Base-by-base conservation (phyloP, 2,888 invertebrate species). In the Cloeon dipterum region DNA sequence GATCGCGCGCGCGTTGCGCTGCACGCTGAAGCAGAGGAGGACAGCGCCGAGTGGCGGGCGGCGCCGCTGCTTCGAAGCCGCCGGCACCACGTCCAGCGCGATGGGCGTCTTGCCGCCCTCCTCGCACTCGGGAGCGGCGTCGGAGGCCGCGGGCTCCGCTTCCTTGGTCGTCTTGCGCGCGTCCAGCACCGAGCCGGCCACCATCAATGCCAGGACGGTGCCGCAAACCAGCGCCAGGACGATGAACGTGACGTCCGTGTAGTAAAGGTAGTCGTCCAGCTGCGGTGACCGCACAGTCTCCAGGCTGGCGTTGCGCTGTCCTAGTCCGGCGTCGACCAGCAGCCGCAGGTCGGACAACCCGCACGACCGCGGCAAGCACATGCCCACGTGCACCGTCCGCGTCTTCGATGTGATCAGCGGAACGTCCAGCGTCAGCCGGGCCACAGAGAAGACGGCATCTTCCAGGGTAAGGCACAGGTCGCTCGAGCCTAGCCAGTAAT, bases 401-500 rank as follows among this genome's bases (percentile, higher is more conserved):
- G 69, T 65, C 76, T 77, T 58, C 39, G 51, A 53, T 23, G 11
- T 23, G 11, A 8, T 10, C 21, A 32, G 19, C 29, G 14, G 17
- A 16, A 16, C 8, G 20, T 19, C 21, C 11, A 13, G 3, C 21
- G 17, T 19, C 17, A 5, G 20, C 34, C 14, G 17, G 8, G 16
- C 11, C 18, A 10, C 3, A 11, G 17, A 25, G 5, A 4, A 7
- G 4, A 7, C 23, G 8, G 26, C 16, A 26, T 35, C 35, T 35
- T 75, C 69, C 45, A 74, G 59, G 50, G 81, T 81, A 19, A 57
- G 50, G 51, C 82, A 82, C 26, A 74, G 66, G 34, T 64, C 61
- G 44, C 66, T 62, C 34, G 79, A 77, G 3, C 82, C 82, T 48
- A 79, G 56, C 81, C 81, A 82, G 56, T 72, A 78, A 53, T 78